Evolutionary conservation across 2,888 invertebrate genomes (phyloP).

Genomic region (Nasonovia ribisnigri): DNA sequence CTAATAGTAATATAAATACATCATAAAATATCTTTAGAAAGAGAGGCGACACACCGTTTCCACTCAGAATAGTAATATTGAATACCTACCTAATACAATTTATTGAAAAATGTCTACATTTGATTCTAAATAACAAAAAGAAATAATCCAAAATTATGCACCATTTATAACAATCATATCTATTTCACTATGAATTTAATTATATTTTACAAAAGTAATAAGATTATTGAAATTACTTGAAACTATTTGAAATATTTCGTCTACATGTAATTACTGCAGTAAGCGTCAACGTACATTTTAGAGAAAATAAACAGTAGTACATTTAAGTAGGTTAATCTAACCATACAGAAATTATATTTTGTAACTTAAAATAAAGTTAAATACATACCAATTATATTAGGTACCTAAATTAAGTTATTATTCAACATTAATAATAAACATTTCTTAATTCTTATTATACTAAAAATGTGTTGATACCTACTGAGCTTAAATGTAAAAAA

Average conservation of each 20-base stretch:
- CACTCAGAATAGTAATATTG: too few species aligned
- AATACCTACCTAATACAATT: not conserved
- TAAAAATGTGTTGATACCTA: not conserved
- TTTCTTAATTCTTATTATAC: too few species aligned
- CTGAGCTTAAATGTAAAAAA: not conserved
- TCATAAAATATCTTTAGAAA: too few species aligned
- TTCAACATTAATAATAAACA: not conserved
- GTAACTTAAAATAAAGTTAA: not conserved
- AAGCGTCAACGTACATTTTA: not conserved
- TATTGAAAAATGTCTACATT: not conserved
- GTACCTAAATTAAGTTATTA: not conserved
- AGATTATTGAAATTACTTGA: not conserved
- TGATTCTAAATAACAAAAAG: not conserved
- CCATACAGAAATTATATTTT: not conserved
- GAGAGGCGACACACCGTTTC: too few species aligned
- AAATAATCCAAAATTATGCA: not conserved
- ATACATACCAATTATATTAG: not conserved
- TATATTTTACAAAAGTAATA: not conserved
- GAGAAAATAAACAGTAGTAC: not conserved
- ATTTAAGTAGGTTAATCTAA: not conserved
- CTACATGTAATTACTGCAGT: not conserved
- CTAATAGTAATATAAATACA: too few species aligned
- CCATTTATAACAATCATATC: not conserved
- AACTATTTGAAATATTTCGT: not conserved
- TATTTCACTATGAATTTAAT: too few species aligned